Percentiles rank a stretch among this genome's conserved stretches.
phyloP scores from a whole-genome alignment of 2,888 invertebrate species.

The Nineta flava region DNA sequence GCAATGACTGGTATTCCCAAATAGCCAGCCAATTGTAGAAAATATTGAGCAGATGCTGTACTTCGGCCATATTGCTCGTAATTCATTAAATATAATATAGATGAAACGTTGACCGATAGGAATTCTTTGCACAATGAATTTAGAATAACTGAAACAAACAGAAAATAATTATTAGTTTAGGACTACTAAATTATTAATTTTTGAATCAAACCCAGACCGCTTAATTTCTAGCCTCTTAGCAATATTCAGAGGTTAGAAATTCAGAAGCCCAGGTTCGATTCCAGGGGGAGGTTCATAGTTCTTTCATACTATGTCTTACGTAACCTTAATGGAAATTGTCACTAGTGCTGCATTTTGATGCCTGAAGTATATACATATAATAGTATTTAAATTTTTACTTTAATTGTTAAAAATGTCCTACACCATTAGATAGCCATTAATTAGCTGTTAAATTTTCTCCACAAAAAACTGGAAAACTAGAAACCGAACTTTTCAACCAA shows the following conservation, averaged over 20 bases:
- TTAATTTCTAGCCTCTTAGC: background rate
- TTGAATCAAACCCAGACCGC: background rate
- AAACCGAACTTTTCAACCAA: no score
- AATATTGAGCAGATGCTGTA: slow-evolving; percentile 87
- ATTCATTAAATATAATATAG: slow-evolving; percentile 89
- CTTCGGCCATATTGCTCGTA: slow-evolving; percentile 86
- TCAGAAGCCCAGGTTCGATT: no score
- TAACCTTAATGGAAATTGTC: no score
- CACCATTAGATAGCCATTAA: no score
- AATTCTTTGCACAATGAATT: slow-evolving; percentile 81
- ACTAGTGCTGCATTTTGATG: no score
- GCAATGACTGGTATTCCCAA: slow-evolving; percentile 91
- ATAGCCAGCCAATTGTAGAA: slow-evolving; percentile 83
- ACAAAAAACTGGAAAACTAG: no score
- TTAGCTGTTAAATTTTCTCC: no score
- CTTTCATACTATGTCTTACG: no score
- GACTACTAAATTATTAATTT: background rate
- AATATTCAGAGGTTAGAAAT: background rate
- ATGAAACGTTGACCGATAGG: slow-evolving; percentile 75
- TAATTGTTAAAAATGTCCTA: no score
- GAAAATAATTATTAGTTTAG: slow-evolving; percentile 12
- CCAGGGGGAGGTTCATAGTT: no score
- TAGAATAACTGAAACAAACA: slow-evolving; percentile 54
- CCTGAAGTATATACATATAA: no score
- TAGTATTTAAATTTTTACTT: no score